phyloP scores from a whole-genome alignment of 1,140 invertebrate genomes.

The Oedothorax gibbosus region DNA sequence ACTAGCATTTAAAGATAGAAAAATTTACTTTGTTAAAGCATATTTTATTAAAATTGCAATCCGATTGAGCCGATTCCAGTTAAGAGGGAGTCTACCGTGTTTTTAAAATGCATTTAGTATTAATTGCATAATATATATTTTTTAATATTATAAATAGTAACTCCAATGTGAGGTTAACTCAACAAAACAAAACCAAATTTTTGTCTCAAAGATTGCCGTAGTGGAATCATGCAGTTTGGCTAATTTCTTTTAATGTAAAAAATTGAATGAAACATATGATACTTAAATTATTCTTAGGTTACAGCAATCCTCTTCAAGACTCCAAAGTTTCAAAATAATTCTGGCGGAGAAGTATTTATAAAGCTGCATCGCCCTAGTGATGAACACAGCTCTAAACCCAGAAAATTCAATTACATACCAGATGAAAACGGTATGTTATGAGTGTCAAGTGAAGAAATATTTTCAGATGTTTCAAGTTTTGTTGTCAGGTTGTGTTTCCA shows the following conservation, averaged over 20 bases:
- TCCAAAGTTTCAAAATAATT: not conserved
- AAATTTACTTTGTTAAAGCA: not conserved
- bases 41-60: not conserved
- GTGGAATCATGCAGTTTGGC: not conserved
- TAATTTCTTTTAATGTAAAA: not conserved
- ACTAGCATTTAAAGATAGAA: too few species aligned
- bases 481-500: not conserved
- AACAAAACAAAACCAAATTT: not conserved
- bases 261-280: not conserved
- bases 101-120: too few species aligned
- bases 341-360: not conserved
- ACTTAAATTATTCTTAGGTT: slow-evolving; percentile 8
- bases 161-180: not conserved
- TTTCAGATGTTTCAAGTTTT: not conserved
- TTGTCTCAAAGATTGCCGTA: not conserved
- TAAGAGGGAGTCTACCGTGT: too few species aligned
- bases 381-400: not conserved
- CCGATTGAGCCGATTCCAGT: too few species aligned
- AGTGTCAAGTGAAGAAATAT: not conserved
- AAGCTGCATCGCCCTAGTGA: not conserved
- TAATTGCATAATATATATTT: too few species aligned
- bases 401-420: not conserved
- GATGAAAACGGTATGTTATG: not conserved
- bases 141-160: too few species aligned
- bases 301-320: slow-evolving; percentile 13